Conservation (phyloP, 2,888 invertebrate genomes). For the Parnassius orleans region DNA sequence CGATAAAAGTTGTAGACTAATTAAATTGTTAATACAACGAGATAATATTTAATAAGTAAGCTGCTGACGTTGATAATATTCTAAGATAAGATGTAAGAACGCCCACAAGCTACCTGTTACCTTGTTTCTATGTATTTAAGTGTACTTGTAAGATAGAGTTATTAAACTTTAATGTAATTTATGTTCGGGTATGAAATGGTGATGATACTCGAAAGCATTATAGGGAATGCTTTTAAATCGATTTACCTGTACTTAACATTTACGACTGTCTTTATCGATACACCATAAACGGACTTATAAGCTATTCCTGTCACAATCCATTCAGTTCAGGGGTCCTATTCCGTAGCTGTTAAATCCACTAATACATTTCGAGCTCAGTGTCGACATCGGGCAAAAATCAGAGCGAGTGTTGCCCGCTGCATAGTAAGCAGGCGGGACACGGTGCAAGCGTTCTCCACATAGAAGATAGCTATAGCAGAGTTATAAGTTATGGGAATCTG, state of each 20-base stretch:
- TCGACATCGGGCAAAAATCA: slow-evolving; percentile 77
- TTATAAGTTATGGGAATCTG: slow-evolving; percentile 9
- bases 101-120: slow-evolving; percentile 51
- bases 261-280: slow-evolving; percentile 18
- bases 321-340: slow-evolving; percentile 59
- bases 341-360: slow-evolving; percentile 70
- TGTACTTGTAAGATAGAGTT: slow-evolving; percentile 28
- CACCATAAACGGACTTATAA: slow-evolving; percentile 42
- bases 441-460: slow-evolving; percentile 40
- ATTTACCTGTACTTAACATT: slow-evolving; percentile 20
- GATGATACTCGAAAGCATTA: slow-evolving; percentile 17
- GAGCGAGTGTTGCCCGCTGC: slow-evolving; percentile 60
- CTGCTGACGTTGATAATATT: slow-evolving; percentile 43
- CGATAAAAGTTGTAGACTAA: slow-evolving; percentile 31
- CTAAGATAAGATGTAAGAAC: slow-evolving; percentile 46
- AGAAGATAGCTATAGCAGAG: slow-evolving; percentile 27
- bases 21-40: slow-evolving; percentile 43
- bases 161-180: slow-evolving; percentile 12
- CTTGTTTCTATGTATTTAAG: slow-evolving; percentile 23
- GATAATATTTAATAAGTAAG: slow-evolving; percentile 42
- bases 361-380: slow-evolving; percentile 73
- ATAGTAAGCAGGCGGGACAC: slow-evolving; percentile 65
- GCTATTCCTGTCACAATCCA: slow-evolving; percentile 61
- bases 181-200: slow-evolving; percentile 12
- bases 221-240: slow-evolving; percentile 22